Evolutionary conservation across 64 coral and sea anemone species (phyloP), one percentile per base, ranked within the genome.

Genomic region (Dendrophyllia cribrosa): DNA sequence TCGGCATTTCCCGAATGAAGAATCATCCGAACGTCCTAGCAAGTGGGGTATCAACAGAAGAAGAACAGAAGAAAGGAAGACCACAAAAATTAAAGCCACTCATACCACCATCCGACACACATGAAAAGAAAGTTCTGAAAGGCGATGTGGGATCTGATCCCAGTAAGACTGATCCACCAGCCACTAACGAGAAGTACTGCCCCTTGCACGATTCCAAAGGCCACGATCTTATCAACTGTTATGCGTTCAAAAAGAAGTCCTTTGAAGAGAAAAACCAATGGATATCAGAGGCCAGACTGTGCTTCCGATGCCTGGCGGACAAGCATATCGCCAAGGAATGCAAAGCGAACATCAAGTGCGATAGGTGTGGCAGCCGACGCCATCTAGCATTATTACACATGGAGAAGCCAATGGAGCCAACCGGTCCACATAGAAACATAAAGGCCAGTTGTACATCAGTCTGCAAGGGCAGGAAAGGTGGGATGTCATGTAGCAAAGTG

Each of bases 401-500:
- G 34, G 89, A 91, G 20, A 82, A 69, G 26, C 22, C 7, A 17
- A 70, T 16, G 19, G 63, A 58, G 13, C 55, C 55, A 58, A 58
- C 66, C 9, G 67, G 51, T 21, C 46, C 53, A 64, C 72, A 78
- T 7, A 53, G 65, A 53, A 34, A 66, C 24, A 68, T 50, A 24
- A 84, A 68, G 26, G 62, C 78, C 58, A 90, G 22, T 19, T 90
- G 92, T 44, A 94, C 92, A 59, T 23, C 86, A 0, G 65, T 88
- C 43, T 94, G 92, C 86, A 74, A 79, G 15, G 75, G 48, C 3
- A 17, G 59, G 19, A 76, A 71, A 7, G 92, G 86, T 45, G 76
- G 92, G 15, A 47, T 76, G 60, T 94, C 92, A 4, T 94, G 92
- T 50, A 89, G 86, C 24, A 93, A 93, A 46, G 72, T 93, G n/a